phyloP scores from a whole-genome alignment of 2,888 invertebrate genomes.

The Corbicula japonica region DNA sequence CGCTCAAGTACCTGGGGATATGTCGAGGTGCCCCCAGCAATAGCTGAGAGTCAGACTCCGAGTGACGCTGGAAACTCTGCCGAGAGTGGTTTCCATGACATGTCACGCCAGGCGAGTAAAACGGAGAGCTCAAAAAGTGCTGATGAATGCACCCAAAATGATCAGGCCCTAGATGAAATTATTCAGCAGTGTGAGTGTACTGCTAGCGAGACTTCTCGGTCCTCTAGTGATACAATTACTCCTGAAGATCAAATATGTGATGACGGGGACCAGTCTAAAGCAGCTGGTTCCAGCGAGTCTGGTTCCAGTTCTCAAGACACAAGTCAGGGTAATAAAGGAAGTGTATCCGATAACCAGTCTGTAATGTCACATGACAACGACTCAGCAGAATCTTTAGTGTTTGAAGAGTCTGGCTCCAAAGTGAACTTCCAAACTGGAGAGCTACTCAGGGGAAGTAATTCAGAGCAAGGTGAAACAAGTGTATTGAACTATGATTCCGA shows the following conservation, averaged over 20 bases:
- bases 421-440: conserved; percentile 20
- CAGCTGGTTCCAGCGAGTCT: background rate
- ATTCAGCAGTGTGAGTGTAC: conserved; percentile 52
- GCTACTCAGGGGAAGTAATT: conserved; percentile 33
- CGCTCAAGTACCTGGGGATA: conserved; percentile 63
- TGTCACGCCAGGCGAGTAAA: conserved; percentile 82
- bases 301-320: background rate
- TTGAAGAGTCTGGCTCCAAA: conserved; percentile 42
- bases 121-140: conserved; percentile 80
- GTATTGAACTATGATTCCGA: conserved; percentile 49
- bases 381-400: conserved; percentile 41
- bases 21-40: conserved; percentile 70
- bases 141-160: conserved; percentile 61
- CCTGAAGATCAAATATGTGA: conserved; percentile 51
- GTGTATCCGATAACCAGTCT: conserved; percentile 30
- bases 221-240: conserved; percentile 62
- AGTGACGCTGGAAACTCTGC: conserved; percentile 73
- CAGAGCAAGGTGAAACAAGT: conserved; percentile 17
- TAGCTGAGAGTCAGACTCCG: conserved; percentile 70
- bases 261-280: conserved; percentile 9
- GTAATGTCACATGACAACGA: conserved; percentile 37
- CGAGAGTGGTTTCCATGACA: conserved; percentile 78
- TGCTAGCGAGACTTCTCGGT: conserved; percentile 57
- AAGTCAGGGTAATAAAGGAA: conserved; percentile 42
- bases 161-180: conserved; percentile 56